Conservation (phyloP, 2,888 invertebrate genomes). For the Amphiduros pacificus region DNA sequence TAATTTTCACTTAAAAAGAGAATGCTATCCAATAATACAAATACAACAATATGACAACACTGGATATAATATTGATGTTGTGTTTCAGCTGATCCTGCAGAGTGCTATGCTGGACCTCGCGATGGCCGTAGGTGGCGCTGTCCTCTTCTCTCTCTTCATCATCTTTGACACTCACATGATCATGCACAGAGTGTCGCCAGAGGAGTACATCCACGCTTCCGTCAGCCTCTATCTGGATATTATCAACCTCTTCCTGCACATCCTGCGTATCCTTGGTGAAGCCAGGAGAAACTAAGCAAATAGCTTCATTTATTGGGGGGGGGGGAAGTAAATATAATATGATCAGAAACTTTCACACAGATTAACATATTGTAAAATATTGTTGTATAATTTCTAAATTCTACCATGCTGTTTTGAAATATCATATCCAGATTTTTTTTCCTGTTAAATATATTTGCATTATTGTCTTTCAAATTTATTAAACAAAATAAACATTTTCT, state of each 20-base stretch:
- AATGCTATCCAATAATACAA: no score
- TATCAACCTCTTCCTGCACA: conserved; percentile 80
- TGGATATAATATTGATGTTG: background rate
- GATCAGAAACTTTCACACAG: no score
- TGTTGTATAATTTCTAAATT: no score
- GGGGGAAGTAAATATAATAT: no score
- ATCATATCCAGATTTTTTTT: no score
- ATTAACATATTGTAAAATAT: no score
- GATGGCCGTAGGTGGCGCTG: conserved; percentile 71
- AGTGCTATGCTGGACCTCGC: conserved; percentile 72
- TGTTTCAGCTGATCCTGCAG: conserved; percentile 73
- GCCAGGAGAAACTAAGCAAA: conserved; percentile 22
- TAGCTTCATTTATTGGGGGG: no score
- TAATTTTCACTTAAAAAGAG: no score
- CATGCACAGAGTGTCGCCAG: conserved; percentile 78
- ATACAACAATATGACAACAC: background rate
- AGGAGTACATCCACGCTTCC: conserved; percentile 85
- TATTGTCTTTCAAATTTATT: no score
- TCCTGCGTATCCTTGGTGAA: conserved; percentile 70
- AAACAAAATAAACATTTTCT: no score
- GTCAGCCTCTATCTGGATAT: conserved; percentile 87
- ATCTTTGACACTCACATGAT: conserved; percentile 83
- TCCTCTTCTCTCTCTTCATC: conserved; percentile 78
- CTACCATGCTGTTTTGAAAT: no score
- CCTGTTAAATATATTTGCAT: no score